Conservation (phyloP, 2,113 vertebrate genomes). For the Poicephalus gulielmi region DNA sequence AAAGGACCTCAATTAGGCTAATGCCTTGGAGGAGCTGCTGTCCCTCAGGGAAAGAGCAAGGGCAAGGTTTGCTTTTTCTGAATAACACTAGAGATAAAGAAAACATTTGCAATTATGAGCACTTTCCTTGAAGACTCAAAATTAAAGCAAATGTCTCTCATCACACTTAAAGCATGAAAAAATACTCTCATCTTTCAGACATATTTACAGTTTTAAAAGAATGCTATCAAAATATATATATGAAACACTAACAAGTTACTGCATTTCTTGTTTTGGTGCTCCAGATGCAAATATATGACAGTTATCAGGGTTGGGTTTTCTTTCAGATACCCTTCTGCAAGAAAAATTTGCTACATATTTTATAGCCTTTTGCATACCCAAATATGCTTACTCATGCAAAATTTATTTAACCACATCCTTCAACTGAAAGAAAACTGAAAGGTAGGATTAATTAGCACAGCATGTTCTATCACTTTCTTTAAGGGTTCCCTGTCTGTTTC, state of each 20-base stretch:
- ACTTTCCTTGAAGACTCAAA: not conserved
- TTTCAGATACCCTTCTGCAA: conserved; percentile 23
- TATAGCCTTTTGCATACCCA: conserved; percentile 63
- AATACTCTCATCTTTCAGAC: not conserved
- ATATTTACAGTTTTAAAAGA: not conserved
- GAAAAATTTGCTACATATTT: conserved; percentile 45
- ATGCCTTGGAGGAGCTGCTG: not conserved
- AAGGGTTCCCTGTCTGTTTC: conserved; percentile 77
- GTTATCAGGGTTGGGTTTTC: not conserved
- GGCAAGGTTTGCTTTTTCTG: not conserved
- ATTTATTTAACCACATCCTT: conserved; percentile 74
- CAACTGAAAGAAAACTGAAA: conserved; percentile 70
- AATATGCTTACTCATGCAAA: conserved; percentile 76
- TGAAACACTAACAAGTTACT: not conserved
- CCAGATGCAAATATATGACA: not conserved
- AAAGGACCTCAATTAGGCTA: not conserved
- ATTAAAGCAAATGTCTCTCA: not conserved
- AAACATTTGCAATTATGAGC: not conserved
- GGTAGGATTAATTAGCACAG: conserved; percentile 80
- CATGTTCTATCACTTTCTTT: conserved; percentile 75
- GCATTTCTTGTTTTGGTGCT: not conserved
- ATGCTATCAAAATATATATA: not conserved
- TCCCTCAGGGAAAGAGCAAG: not conserved
- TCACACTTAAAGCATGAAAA: not conserved
- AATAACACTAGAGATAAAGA: not conserved